Evolutionary conservation across 2,113 vertebrate species (phyloP).

Genomic region (Taurulus bubalis): DNA sequence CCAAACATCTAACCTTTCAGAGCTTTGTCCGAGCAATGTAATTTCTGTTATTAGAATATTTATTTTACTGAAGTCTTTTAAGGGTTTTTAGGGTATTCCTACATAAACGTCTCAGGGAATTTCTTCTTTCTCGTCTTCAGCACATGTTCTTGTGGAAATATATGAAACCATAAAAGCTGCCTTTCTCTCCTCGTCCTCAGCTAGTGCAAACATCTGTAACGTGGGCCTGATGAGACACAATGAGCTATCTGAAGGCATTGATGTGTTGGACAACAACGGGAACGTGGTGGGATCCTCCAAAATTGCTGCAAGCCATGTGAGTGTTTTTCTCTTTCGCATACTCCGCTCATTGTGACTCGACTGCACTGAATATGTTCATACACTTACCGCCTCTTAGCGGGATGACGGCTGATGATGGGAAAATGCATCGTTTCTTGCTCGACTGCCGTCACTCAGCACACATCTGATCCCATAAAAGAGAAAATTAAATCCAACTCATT

Average conservation of each 20-base stretch:
- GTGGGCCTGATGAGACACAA: conserved; percentile 96
- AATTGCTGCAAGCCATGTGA: conserved; percentile 93
- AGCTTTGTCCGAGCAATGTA: not conserved
- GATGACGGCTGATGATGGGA: not conserved
- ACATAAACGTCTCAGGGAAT: not conserved
- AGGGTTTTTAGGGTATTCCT: not conserved
- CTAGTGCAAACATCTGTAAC: conserved; percentile 97
- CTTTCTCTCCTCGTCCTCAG: conserved; percentile 74
- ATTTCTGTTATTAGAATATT: not conserved
- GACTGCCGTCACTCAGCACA: conserved; percentile 25
- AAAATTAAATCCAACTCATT: conserved; percentile 52
- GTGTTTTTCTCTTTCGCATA: conserved; percentile 52
- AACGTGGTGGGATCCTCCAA: conserved; percentile 93
- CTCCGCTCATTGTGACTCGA: not conserved
- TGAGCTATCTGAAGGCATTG: conserved; percentile 94
- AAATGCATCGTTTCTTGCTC: conserved; percentile 13
- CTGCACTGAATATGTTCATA: conserved; percentile 12
- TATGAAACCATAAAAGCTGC: not conserved
- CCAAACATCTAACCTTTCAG: not conserved
- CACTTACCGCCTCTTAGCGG: not conserved
- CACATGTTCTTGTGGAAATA: not conserved
- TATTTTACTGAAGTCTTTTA: not conserved
- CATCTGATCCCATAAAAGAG: conserved; percentile 41
- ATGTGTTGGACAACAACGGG: conserved; percentile 91
- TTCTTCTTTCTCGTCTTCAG: not conserved